phyloP scores from a whole-genome alignment of 2,113 vertebrate genomes.

The Tachycineta bicolor region DNA sequence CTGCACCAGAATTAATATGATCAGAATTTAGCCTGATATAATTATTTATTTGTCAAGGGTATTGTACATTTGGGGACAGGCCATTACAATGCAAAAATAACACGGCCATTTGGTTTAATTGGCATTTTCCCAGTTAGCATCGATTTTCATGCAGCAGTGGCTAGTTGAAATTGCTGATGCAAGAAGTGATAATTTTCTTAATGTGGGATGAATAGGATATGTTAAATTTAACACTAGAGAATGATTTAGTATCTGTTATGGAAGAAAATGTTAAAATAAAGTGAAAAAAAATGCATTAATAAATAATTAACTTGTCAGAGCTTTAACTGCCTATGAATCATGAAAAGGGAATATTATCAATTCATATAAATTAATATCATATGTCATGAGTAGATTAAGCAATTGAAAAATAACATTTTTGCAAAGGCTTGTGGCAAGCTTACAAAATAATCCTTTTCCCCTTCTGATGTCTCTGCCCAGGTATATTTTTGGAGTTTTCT shows the following conservation, averaged over 20 bases:
- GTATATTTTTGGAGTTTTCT: background rate
- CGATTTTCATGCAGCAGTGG: background rate
- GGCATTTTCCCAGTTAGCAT: background rate
- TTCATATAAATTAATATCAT: background rate
- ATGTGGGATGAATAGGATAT: background rate
- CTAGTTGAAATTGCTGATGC: slow-evolving; percentile 9
- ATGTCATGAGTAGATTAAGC: background rate
- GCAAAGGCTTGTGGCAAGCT: background rate
- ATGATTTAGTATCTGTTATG: background rate
- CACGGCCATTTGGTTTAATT: background rate
- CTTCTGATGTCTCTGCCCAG: background rate
- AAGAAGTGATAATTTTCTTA: slow-evolving; percentile 30
- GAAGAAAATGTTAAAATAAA: background rate
- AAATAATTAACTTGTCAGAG: slow-evolving; percentile 13
- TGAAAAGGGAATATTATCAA: background rate
- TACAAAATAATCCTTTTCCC: background rate
- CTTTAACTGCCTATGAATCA: background rate
- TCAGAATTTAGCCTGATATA: background rate
- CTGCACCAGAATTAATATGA: background rate
- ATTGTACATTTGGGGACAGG: background rate
- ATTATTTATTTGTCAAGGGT: background rate
- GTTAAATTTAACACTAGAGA: slow-evolving; percentile 4
- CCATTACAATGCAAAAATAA: background rate
- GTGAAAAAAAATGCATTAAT: background rate
- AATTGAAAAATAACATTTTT: background rate